Percentiles rank a stretch among this genome's conserved stretches.
Conservation (phyloP, 2,797 vertebrate species). For the Carapus acus region DNA sequence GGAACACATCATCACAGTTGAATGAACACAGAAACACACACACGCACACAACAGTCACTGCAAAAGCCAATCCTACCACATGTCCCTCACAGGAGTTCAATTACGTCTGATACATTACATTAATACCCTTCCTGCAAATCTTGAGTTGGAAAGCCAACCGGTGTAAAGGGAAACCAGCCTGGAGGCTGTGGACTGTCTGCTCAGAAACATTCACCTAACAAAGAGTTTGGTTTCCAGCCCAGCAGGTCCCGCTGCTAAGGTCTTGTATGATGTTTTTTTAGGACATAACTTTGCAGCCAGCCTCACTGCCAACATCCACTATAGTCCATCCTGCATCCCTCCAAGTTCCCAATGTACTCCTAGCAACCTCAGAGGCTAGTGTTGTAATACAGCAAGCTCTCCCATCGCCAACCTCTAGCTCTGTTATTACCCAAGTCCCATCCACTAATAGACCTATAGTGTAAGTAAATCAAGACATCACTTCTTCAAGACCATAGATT, state of each 20-base stretch:
- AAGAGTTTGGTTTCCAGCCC: conserved; percentile 38
- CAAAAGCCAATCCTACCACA: too few species aligned
- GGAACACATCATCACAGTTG: too few species aligned
- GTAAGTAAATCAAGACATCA: conserved; percentile 82
- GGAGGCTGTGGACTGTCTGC: too few species aligned
- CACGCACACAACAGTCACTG: too few species aligned
- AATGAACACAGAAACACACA: too few species aligned
- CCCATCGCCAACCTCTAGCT: conserved; percentile 98
- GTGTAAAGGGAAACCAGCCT: too few species aligned
- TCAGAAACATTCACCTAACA: conserved; percentile 9
- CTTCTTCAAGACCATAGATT: conserved; percentile 44
- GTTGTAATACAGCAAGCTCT: conserved; percentile 98
- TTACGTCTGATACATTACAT: too few species aligned
- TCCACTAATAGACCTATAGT: conserved; percentile 96
- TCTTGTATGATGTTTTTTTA: conserved; percentile 78
- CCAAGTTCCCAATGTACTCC: conserved; percentile 96
- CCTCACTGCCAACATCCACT: conserved; percentile 91
- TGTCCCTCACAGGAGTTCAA: too few species aligned
- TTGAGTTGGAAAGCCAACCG: too few species aligned
- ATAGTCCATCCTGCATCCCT: conserved; percentile 97
- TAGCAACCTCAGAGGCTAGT: conserved; percentile 95
- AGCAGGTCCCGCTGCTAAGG: conserved; percentile 65
- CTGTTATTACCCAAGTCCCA: conserved; percentile 98
- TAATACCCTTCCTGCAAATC: too few species aligned
- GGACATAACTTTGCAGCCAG: conserved; percentile 92